phyloP scores from a whole-genome alignment of 2,797 vertebrate genomes.

The Clarias platycephalus region DNA sequence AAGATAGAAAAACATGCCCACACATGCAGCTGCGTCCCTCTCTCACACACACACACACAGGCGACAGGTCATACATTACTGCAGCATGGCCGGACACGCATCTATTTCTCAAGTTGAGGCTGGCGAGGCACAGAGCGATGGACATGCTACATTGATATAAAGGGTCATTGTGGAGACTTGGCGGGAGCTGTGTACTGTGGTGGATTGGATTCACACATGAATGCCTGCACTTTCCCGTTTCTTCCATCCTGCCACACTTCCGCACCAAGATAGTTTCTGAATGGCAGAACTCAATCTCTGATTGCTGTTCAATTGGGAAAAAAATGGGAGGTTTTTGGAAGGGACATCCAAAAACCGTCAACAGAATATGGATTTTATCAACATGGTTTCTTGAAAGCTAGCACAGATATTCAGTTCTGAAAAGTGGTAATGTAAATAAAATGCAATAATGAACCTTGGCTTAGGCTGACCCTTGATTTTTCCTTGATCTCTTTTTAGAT shows the following conservation, averaged over 20 bases:
- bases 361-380: constrained; percentile 29
- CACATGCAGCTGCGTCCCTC: background rate
- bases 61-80: constrained; percentile 74
- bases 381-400: background rate
- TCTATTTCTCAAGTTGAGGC: constrained; percentile 74
- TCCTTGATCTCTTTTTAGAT: background rate
- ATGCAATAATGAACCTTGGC: background rate
- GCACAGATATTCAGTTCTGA: constrained; percentile 29
- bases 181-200: constrained; percentile 79
- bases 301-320: constrained; percentile 49
- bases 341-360: constrained; percentile 7
- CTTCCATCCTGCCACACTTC: constrained; percentile 51
- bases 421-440: background rate
- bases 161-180: constrained; percentile 83
- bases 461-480: background rate
- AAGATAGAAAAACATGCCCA: constrained; percentile 50
- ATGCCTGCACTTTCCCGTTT: constrained; percentile 78
- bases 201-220: constrained; percentile 84
- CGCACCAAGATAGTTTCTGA: constrained; percentile 61
- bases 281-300: constrained; percentile 64
- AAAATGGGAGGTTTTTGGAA: constrained; percentile 18
- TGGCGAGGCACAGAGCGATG: constrained; percentile 74
- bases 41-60: constrained; percentile 49
- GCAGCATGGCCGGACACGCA: constrained; percentile 72
- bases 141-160: constrained; percentile 77